A percentile compares a stretch with the other conserved stretches of the same genome.
These are phyloP conservation scores for Sphenopsis melanotis DNA, from an alignment of 2,797 vertebrate genomes.

Conservation along the genomic window DNA sequence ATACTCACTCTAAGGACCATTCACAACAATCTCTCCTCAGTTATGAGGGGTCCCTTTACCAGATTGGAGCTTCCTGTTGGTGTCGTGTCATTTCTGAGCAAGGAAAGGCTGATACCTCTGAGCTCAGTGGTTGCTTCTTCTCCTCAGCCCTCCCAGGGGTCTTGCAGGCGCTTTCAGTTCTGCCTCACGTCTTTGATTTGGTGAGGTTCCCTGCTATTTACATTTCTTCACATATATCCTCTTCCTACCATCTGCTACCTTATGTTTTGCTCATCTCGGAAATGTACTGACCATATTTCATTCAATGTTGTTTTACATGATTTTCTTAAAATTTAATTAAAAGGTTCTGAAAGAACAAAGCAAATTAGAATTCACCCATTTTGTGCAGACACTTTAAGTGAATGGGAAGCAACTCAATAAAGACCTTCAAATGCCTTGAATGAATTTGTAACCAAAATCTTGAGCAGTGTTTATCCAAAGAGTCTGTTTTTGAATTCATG, in stretches of 20 bases:
- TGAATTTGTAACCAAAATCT: neutral
- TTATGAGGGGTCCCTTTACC: neutral
- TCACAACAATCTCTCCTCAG: neutral
- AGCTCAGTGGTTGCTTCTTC: constrained; percentile 1
- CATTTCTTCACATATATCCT: constrained; percentile 27
- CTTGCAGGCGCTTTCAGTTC: neutral
- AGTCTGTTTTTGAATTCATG: neutral
- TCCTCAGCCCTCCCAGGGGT: constrained; percentile 33
- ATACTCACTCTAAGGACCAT: neutral
- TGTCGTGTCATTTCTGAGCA: neutral
- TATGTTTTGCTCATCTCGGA: constrained; percentile 29
- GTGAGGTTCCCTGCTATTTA: constrained; percentile 27
- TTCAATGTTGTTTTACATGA: neutral
- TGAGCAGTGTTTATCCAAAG: neutral
- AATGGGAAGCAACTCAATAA: neutral
- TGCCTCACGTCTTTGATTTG: neutral
- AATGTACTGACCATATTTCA: neutral
- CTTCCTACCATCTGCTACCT: constrained; percentile 45
- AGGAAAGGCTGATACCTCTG: neutral
- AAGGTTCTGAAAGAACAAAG: constrained; percentile 20
- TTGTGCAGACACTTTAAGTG: neutral
- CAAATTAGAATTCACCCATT: neutral
- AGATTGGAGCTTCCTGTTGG: neutral
- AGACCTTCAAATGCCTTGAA: neutral
- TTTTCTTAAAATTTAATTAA: constrained; percentile 10